These are phyloP conservation scores for Papilio gigon DNA, from an alignment of 2,888 invertebrate species.

Conservation along the genomic window DNA sequence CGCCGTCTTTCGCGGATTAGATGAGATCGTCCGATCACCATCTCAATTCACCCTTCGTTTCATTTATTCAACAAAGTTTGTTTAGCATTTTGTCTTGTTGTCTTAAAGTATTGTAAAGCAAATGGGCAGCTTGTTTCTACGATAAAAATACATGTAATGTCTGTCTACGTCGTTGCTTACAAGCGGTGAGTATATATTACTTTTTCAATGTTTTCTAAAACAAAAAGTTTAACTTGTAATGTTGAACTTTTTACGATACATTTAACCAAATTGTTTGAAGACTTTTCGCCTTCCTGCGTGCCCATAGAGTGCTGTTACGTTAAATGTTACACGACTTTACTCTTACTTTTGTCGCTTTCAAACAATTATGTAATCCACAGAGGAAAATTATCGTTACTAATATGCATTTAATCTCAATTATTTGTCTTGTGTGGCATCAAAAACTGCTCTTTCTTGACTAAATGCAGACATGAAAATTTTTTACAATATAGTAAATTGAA, in stretches of 20 bases:
- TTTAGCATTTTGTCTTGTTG: constrained; percentile 10
- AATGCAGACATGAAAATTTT: no score
- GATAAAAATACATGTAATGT: background rate
- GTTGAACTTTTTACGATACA: constrained; percentile 52
- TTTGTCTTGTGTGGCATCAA: no score
- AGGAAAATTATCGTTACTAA: constrained; percentile 10
- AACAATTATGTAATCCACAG: constrained; percentile 21
- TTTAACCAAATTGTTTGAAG: constrained; percentile 51
- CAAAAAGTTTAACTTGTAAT: constrained; percentile 48
- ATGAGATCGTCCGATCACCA: constrained; percentile 29
- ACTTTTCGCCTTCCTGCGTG: constrained; percentile 40
- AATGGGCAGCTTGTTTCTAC: no score
- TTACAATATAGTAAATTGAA: no score
- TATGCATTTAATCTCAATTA: background rate
- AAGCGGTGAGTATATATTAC: background rate
- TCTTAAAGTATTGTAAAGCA: background rate
- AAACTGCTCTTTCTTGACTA: no score
- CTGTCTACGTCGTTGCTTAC: background rate
- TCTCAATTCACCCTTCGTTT: constrained; percentile 12
- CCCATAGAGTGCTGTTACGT: constrained; percentile 24
- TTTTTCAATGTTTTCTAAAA: background rate
- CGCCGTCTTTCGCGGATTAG: constrained; percentile 40
- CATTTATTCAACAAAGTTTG: constrained; percentile 27
- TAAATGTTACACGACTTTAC: constrained; percentile 30
- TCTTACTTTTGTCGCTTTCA: constrained; percentile 31